These are phyloP conservation scores for Umimayanthus chanpuru DNA, from an alignment of 92 coral and sea anemone species.

Conservation along the genomic window DNA sequence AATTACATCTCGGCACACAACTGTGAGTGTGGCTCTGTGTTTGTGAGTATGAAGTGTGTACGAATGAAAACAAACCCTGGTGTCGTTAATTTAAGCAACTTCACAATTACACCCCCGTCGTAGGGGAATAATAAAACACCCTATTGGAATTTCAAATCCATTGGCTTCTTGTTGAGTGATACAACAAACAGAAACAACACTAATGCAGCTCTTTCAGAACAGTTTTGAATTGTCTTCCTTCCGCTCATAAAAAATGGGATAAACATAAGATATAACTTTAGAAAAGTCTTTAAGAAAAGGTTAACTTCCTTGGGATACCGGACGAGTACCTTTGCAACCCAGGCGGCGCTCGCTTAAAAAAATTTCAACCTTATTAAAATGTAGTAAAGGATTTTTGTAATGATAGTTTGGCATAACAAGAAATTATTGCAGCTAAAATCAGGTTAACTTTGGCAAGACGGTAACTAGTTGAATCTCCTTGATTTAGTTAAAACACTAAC, in stretches of 20 bases:
- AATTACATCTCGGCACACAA: constrained; percentile 41
- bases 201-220: constrained; percentile 4
- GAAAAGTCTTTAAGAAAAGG: not conserved
- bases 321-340: not conserved
- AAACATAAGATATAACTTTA: constrained; percentile 8
- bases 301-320: not conserved
- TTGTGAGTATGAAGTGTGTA: constrained; percentile 40
- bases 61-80: constrained; percentile 38
- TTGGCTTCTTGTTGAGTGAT: constrained; percentile 21
- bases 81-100: constrained; percentile 28
- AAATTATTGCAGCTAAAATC: not conserved
- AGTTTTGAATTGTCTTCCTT: constrained; percentile 31
- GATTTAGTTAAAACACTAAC: constrained; percentile 21
- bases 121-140: constrained; percentile 43
- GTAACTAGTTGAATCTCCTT: not conserved
- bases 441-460: not conserved
- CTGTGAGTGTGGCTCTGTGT: constrained; percentile 31
- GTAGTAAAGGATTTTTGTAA: not conserved
- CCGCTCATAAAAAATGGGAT: constrained; percentile 21
- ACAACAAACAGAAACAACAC: not conserved
- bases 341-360: not conserved
- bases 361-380: not conserved
- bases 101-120: constrained; percentile 66
- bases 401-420: not conserved
- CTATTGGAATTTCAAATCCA: constrained; percentile 60